Evolutionary conservation across 2,888 invertebrate species (phyloP), one percentile per base, ranked within the genome.

Genomic region (Sminthurides aquaticus): DNA sequence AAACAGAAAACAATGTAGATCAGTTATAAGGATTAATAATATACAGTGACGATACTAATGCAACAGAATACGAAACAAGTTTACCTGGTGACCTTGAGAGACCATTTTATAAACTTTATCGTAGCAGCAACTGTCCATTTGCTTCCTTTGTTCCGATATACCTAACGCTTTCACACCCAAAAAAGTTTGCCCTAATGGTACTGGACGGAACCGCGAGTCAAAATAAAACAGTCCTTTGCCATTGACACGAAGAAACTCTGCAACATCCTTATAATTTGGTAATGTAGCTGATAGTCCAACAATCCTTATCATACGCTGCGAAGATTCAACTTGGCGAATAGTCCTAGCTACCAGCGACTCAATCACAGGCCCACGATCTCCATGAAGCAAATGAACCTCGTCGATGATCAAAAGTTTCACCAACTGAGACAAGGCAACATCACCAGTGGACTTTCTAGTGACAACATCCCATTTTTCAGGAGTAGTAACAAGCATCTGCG

Each of bases 391-490:
- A 79, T 98, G 97, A 0, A 98, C 95, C 79, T 99, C 98, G 78
- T 98, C 98, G 71, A 96, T 91, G 75, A 99, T 99, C 3, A 99
- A 81, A 26, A 99, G 82, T 75, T 91, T 90, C 0, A 99, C 95
- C 63, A 96, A 84, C 71, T 90, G 89, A 0, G 93, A 89, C 43
- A 98, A 81, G 60, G 90, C 90, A 3, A 91, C 88, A 78, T 96
- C 95, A 5, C 93, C 87, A 27, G 89, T 87, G 20, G 90, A 90
- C 79, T 99, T 99, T 71, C 99, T 84, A 0, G 98, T 98, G 1
- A 99, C 94, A 3, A 99, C 96, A 78, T 99, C 99, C 98, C 99
- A 99, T 77, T 99, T 99, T 80, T 99, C 99, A 0, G 99, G 99
- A 0, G 99, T 99, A 1, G 97, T 71, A 1, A 65, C 57, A 26